phyloP scores from a whole-genome alignment of 2,113 vertebrate genomes.

The Cygnus atratus region DNA sequence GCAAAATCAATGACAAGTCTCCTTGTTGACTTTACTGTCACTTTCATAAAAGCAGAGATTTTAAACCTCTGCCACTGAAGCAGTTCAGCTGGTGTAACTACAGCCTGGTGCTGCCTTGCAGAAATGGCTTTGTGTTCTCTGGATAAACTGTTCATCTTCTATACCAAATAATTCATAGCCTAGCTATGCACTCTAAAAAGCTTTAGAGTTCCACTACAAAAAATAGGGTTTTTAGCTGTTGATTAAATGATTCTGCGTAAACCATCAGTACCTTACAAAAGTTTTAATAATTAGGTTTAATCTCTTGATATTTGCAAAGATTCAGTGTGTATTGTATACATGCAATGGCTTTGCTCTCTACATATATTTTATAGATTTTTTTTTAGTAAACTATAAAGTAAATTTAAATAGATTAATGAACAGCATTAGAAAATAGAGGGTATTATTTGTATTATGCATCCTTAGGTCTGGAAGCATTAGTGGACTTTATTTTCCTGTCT shows the following conservation, averaged over 20 bases:
- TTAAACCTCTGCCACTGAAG: background rate
- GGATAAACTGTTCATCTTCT: background rate
- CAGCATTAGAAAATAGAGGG: background rate
- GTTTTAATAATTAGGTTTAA: conserved; percentile 29
- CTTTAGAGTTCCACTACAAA: background rate
- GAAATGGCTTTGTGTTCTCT: background rate
- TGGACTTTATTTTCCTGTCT: background rate
- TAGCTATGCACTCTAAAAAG: background rate
- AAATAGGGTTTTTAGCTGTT: conserved; percentile 22
- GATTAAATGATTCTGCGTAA: conserved; percentile 23
- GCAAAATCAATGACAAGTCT: background rate
- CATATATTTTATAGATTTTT: background rate
- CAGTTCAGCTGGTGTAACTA: background rate
- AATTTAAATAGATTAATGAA: background rate
- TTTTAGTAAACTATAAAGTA: background rate
- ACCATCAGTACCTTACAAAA: background rate
- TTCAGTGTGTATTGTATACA: background rate
- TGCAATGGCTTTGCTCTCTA: background rate
- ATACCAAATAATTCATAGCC: background rate
- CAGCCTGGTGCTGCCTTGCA: background rate
- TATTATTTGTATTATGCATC: background rate
- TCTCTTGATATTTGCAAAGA: background rate
- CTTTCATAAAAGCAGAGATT: background rate
- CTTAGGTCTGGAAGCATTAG: background rate
- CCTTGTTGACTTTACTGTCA: background rate